These are phyloP conservation scores for Pollenia angustigena DNA, from an alignment of 2,888 invertebrate species.

Conservation along the genomic window DNA sequence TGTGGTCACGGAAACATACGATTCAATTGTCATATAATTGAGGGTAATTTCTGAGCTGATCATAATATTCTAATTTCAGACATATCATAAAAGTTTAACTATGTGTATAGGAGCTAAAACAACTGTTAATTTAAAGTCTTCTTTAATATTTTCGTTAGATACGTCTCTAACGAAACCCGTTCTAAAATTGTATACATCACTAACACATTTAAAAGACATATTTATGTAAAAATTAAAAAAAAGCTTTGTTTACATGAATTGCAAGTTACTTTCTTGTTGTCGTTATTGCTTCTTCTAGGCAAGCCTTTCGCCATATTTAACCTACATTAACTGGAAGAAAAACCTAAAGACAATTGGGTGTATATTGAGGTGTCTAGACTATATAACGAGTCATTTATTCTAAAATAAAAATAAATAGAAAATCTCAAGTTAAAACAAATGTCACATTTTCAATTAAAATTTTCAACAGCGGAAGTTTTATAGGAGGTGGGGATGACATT, in stretches of 20 bases:
- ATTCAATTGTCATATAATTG: too few species aligned
- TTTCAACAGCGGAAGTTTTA: not conserved
- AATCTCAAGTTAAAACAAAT: not conserved
- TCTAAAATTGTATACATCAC: not conserved
- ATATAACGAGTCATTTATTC: conserved; percentile 16
- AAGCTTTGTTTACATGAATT: not conserved
- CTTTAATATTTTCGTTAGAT: too few species aligned
- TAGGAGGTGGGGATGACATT: not conserved
- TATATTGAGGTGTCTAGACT: conserved; percentile 36
- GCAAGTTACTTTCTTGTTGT: not conserved
- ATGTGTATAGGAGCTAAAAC: too few species aligned
- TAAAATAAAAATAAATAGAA: conserved; percentile 1
- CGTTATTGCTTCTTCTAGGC: not conserved
- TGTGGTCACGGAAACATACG: too few species aligned
- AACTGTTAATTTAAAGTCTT: too few species aligned
- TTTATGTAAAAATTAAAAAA: not conserved
- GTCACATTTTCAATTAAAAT: conserved; percentile 14
- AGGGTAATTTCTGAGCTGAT: too few species aligned
- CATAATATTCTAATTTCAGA: too few species aligned
- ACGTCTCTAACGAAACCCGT: too few species aligned
- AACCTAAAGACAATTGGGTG: not conserved
- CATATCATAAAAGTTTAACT: too few species aligned
- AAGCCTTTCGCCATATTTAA: conserved; percentile 30
- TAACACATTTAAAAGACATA: not conserved
- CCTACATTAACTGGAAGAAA: conserved; percentile 4